Evolutionary conservation across 2,113 vertebrate species (phyloP), one percentile per base, ranked within the genome.

Genomic region (Natator depressus): DNA sequence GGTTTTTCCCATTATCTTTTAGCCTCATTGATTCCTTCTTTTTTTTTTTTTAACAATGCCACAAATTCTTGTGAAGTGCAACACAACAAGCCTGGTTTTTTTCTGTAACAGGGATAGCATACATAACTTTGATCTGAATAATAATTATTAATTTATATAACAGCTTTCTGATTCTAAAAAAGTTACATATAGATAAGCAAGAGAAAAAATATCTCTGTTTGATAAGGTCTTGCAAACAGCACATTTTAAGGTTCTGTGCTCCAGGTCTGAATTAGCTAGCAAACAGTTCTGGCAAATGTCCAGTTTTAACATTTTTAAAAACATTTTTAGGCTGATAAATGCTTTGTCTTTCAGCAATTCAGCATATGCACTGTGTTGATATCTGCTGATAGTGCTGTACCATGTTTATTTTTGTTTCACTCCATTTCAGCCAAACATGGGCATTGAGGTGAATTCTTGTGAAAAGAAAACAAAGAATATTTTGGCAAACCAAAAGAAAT

Each of bases 381-480:
- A 87, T 95, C 94, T 96, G 89, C 81, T 82, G 80, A 89, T 91
- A 93, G 91, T 59, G 80, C 57, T 79, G 11, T 20, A 82, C 1
- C 87, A 93, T 91, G 88, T 91, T 94, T 96, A 82, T 92, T 95
- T 95, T 95, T 91, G 31, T 96, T 94, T 79, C 35, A 20, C 31
- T 85, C 6, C 84, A 29, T 20, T 92, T 94, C 72, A 89, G 53
- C 53, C 92, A 93, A 95, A 96, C 55, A 92, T 59, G 81, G 42
- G 13, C n/a, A 91, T 59, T 35, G 53, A 89, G 76, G 29, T 42
- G 55, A 95, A 95, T 92, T 90, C 82, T 91, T 84, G 78, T 31
- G 62, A 93, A 96, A 95, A 92, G 85, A 96, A 97, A 97, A 96
- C 92, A 97, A 91, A 91, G 24, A 22, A 54, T 80, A 22, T 82